phyloP scores from a whole-genome alignment of 2,888 invertebrate genomes.

The Pemphredon lugubris region DNA sequence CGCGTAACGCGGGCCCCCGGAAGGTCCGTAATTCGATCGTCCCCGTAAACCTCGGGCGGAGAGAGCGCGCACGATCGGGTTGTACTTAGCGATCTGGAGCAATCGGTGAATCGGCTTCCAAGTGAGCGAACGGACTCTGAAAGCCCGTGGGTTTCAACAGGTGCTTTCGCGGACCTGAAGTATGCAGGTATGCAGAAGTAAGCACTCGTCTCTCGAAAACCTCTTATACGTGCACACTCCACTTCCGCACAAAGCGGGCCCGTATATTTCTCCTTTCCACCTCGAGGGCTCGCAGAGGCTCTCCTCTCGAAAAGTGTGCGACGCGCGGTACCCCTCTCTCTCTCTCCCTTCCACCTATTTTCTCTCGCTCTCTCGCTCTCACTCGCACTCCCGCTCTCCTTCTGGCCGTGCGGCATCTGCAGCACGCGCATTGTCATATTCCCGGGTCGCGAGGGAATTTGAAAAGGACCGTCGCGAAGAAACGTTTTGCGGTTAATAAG shows the following conservation, averaged over 20 bases:
- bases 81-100: constrained; percentile 28
- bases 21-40: too few species aligned
- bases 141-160: constrained; percentile 76
- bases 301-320: constrained; percentile 64
- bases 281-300: constrained; percentile 65
- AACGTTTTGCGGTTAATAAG: constrained; percentile 69
- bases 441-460: constrained; percentile 56
- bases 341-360: constrained; percentile 37
- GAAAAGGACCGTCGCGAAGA: constrained; percentile 57
- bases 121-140: constrained; percentile 61
- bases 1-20: background rate
- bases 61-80: constrained; percentile 40
- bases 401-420: constrained; percentile 42
- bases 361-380: constrained; percentile 16
- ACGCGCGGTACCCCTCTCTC: constrained; percentile 48
- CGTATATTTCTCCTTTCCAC: constrained; percentile 75
- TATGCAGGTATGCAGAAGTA: constrained; percentile 77
- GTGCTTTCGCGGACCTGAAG: constrained; percentile 74
- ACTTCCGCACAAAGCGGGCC: constrained; percentile 73
- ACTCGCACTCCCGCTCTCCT: constrained; percentile 25
- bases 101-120: constrained; percentile 57
- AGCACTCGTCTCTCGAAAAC: constrained; percentile 73
- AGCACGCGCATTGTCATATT: constrained; percentile 51
- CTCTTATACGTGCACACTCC: constrained; percentile 73
- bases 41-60: too few species aligned